Conservation (phyloP, 2,888 invertebrate genomes). For the Nowickia ferox region DNA sequence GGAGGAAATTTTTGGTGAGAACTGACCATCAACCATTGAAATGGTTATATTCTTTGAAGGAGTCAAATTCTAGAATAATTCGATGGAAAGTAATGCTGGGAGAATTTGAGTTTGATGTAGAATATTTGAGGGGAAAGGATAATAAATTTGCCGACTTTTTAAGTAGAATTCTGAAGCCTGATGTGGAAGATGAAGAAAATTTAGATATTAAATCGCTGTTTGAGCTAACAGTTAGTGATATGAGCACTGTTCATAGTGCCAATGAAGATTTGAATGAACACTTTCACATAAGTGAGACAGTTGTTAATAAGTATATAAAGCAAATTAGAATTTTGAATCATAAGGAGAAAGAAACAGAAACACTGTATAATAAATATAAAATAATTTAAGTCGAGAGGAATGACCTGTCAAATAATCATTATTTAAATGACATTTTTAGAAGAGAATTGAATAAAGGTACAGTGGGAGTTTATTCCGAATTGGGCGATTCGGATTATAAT, state of each 20-base stretch:
- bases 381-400: neutral
- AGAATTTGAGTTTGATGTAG: neutral
- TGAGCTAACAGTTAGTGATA: too few relatives aligned
- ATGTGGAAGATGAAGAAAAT: slow-evolving; percentile 7
- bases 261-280: too few relatives aligned
- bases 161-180: slow-evolving; percentile 3
- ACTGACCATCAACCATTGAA: slow-evolving; percentile 17
- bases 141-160: neutral
- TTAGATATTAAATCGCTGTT: slow-evolving; percentile 4
- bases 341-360: too few relatives aligned
- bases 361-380: too few relatives aligned
- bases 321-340: too few relatives aligned
- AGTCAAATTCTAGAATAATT: neutral
- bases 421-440: too few relatives aligned
- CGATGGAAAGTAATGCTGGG: slow-evolving; percentile 6
- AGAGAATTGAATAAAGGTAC: too few relatives aligned
- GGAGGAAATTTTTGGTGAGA: neutral
- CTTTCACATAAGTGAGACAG: too few relatives aligned
- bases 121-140: neutral
- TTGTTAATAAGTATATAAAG: too few relatives aligned
- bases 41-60: slow-evolving; percentile 21
- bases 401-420: neutral
- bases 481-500: too few relatives aligned
- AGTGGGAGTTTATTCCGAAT: too few relatives aligned
- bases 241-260: too few relatives aligned